Percentiles rank a stretch among this genome's conserved stretches.
Evolutionary conservation across 2,888 invertebrate genomes (phyloP).

Genomic region (Tethea ocularis): DNA sequence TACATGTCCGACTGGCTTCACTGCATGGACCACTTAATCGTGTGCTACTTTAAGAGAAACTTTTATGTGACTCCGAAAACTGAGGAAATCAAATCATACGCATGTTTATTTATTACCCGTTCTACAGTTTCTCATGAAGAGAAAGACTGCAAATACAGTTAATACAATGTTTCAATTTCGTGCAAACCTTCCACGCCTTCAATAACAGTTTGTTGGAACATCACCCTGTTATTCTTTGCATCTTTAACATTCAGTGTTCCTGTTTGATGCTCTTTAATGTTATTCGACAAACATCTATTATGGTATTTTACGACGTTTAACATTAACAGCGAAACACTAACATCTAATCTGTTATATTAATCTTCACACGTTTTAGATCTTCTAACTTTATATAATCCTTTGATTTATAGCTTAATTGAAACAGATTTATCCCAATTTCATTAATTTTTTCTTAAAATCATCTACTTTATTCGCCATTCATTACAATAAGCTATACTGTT

Average conservation of each 20-base stretch:
- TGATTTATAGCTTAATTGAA: not conserved
- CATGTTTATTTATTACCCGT: not conserved
- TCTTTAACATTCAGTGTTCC: slow-evolving; percentile 20
- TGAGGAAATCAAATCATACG: slow-evolving; percentile 1
- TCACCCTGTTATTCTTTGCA: slow-evolving; percentile 19
- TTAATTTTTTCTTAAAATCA: not conserved
- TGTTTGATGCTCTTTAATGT: slow-evolving; percentile 19
- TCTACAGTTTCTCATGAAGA: not conserved
- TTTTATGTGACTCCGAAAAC: slow-evolving; percentile 1
- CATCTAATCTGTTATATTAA: slow-evolving; percentile 8
- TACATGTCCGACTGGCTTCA: slow-evolving; percentile 16
- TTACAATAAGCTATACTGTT: not conserved
- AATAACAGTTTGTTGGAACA: slow-evolving; percentile 23
- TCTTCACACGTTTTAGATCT: not conserved
- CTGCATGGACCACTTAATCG: slow-evolving; percentile 18
- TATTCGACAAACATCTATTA: slow-evolving; percentile 13
- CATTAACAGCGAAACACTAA: not conserved
- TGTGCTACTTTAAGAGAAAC: slow-evolving; percentile 6
- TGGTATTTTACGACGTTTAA: slow-evolving; percentile 11
- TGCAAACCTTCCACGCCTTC: slow-evolving; percentile 2
- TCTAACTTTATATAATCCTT: not conserved
- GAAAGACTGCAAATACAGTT: not conserved
- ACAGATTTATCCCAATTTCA: not conserved
- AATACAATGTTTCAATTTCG: not conserved
- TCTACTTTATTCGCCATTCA: not conserved